These are phyloP conservation scores for Julus scandinavius DNA, from an alignment of 2,888 invertebrate species.

Conservation along the genomic window DNA sequence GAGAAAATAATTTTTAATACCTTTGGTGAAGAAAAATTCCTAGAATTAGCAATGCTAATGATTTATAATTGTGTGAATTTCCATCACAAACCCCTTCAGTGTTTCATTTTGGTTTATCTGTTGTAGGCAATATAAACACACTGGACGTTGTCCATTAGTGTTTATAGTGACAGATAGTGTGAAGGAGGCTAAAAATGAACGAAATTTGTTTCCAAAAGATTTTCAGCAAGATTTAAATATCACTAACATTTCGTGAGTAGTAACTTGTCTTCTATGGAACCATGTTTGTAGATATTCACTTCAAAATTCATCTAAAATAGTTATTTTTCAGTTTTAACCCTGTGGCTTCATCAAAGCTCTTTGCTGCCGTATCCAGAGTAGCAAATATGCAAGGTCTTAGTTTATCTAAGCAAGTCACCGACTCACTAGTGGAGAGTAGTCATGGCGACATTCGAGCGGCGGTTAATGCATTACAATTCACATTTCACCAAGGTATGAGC, in stretches of 20 bases:
- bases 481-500: conserved; percentile 76
- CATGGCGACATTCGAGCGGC: conserved; percentile 85
- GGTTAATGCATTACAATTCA: conserved; percentile 84
- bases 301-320: neutral
- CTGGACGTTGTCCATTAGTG: conserved; percentile 44
- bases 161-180: conserved; percentile 50
- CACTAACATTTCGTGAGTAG: conserved; percentile 40
- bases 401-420: conserved; percentile 69
- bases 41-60: too few species aligned
- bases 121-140: neutral
- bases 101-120: neutral
- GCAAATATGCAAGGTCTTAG: conserved; percentile 49
- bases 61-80: too few species aligned
- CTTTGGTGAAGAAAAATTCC: too few species aligned
- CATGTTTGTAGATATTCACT: neutral
- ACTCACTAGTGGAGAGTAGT: conserved; percentile 77
- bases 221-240: conserved; percentile 35
- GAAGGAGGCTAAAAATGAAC: conserved; percentile 35
- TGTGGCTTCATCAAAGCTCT: neutral
- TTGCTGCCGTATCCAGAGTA: neutral
- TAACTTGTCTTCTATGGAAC: neutral
- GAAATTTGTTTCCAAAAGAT: conserved; percentile 49
- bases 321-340: conserved; percentile 51
- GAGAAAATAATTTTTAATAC: neutral
- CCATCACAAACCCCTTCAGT: neutral